Conservation (phyloP, 2,113 vertebrate genomes). For the Hemichromis elongatus region DNA sequence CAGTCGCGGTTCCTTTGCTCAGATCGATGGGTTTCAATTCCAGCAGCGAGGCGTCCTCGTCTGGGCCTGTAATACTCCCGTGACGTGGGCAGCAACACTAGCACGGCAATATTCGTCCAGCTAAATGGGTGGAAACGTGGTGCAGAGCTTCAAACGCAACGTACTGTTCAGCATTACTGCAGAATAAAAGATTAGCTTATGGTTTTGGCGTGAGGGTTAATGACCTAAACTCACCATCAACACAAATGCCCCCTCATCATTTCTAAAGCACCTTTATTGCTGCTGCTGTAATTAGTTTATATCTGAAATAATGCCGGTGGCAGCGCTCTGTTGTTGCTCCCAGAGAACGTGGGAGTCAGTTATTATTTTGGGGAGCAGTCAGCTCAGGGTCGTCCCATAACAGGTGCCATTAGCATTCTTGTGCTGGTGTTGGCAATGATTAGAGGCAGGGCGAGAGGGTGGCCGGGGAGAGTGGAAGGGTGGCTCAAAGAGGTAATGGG, state of each 20-base stretch:
- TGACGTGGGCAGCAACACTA: not conserved
- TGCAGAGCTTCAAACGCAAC: not conserved
- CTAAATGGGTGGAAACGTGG: not conserved
- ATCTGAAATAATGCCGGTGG: not conserved
- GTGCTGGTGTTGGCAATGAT: constrained; percentile 20
- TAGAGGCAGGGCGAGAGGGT: not conserved
- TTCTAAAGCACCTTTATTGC: constrained; percentile 6
- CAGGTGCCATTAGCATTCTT: constrained; percentile 5
- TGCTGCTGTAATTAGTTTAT: not conserved
- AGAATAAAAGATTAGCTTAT: not conserved
- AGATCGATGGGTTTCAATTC: constrained; percentile 35
- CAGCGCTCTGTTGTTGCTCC: not conserved
- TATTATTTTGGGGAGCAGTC: constrained; percentile 23
- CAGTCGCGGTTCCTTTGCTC: not conserved
- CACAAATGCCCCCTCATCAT: not conserved
- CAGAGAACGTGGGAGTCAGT: not conserved
- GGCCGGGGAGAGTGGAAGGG: not conserved
- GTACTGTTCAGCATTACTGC: not conserved
- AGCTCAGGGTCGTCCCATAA: not conserved
- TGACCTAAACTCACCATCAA: not conserved
- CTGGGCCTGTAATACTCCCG: not conserved
- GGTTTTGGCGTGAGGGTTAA: not conserved
- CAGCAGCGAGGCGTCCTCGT: not conserved
- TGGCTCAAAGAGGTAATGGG: constrained; percentile 29
- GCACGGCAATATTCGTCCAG: not conserved